Percentiles rank a stretch among this genome's conserved stretches.
Evolutionary conservation across 2,113 vertebrate species (phyloP).

Genomic region (Felis catus): F.catus_Fca126_mat1.0 CM031413.1:92236501-92237000

Average conservation of each 20-base stretch:
- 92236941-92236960: too few relatives aligned
- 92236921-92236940: too few relatives aligned
- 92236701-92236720: neutral
- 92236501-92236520: neutral
- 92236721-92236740: neutral
- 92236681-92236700: neutral
- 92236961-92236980: too few relatives aligned
- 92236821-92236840: neutral
- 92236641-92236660: neutral
- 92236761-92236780: neutral
- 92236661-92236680: neutral
- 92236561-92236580: neutral
- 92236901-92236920: too few relatives aligned
- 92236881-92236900: neutral
- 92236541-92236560: neutral
- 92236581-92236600: neutral
- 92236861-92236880: neutral
- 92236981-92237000: too few relatives aligned
- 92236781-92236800: neutral
- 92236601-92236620: neutral
- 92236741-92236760: neutral
- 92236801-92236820: neutral
- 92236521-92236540: neutral
- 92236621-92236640: neutral
- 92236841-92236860: neutral